Percentiles rank a stretch among this genome's conserved stretches.
Evolutionary conservation across 2,888 invertebrate genomes (phyloP).

Genomic region (Andrena camellia): DNA sequence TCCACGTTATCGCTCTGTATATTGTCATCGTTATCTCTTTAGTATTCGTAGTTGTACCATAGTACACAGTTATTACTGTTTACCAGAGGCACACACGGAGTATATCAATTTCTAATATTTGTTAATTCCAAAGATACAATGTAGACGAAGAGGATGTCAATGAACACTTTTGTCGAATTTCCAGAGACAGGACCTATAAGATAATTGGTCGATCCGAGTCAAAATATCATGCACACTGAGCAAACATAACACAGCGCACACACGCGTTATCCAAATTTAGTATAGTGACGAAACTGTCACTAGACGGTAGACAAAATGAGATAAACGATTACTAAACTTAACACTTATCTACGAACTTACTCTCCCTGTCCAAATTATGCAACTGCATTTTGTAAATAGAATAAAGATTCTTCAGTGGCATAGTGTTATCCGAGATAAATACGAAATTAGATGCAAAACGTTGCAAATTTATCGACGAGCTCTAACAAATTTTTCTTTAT

Average conservation of each 20-base stretch:
- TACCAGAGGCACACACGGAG: neutral
- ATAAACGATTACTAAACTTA: neutral
- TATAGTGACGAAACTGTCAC: neutral
- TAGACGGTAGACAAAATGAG: neutral
- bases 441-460: no score
- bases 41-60: constrained; percentile 17
- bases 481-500: no score
- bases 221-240: neutral
- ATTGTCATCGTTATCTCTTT: constrained; percentile 28
- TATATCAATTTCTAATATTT: constrained; percentile 41
- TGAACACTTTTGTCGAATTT: constrained; percentile 2
- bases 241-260: neutral
- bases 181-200: neutral
- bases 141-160: constrained; percentile 30
- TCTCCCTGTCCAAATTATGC: no score
- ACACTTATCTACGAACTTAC: no score
- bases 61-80: constrained; percentile 15
- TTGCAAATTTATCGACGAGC: no score
- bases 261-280: constrained; percentile 19
- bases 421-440: no score
- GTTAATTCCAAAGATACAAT: constrained; percentile 33
- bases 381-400: no score
- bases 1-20: neutral
- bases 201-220: neutral
- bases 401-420: no score